Evolutionary conservation across 1,140 invertebrate genomes (phyloP).

Genomic region (Euglossa dilemma): DNA sequence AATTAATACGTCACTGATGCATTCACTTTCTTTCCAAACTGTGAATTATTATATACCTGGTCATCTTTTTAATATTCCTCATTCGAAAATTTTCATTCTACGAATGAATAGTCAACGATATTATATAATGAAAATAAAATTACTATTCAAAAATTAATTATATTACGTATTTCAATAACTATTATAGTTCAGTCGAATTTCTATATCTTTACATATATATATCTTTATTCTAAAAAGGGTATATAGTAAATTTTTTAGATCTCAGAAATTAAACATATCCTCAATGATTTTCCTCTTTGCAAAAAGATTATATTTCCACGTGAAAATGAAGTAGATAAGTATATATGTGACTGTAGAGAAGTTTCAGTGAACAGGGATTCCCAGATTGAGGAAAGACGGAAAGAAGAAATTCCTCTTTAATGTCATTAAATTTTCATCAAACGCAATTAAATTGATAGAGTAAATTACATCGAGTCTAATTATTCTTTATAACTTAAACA

Average conservation of each 20-base stretch:
- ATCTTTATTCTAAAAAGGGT: neutral
- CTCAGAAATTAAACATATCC: neutral
- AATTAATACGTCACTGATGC: conserved; percentile 21
- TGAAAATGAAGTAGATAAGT: neutral
- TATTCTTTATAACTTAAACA: neutral
- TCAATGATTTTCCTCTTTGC: neutral
- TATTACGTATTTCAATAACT: neutral
- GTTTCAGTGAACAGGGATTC: neutral
- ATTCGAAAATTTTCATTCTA: neutral
- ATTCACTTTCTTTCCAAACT: conserved; percentile 17
- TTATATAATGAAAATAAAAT: no score
- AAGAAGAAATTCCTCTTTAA: conserved; percentile 26
- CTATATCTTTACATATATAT: neutral
- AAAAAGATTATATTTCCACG: neutral
- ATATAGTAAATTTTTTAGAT: neutral
- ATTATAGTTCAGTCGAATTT: neutral
- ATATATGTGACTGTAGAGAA: neutral
- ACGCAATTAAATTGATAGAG: conserved; percentile 48
- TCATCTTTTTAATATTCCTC: no score
- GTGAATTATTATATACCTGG: neutral
- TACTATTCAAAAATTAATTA: no score
- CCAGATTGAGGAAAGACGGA: neutral
- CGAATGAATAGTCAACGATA: neutral
- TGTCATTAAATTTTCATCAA: conserved; percentile 57
- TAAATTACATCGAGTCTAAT: neutral